Evolutionary conservation across 1,140 invertebrate genomes (phyloP).

Genomic region (Adoxophyes honmai): DNA sequence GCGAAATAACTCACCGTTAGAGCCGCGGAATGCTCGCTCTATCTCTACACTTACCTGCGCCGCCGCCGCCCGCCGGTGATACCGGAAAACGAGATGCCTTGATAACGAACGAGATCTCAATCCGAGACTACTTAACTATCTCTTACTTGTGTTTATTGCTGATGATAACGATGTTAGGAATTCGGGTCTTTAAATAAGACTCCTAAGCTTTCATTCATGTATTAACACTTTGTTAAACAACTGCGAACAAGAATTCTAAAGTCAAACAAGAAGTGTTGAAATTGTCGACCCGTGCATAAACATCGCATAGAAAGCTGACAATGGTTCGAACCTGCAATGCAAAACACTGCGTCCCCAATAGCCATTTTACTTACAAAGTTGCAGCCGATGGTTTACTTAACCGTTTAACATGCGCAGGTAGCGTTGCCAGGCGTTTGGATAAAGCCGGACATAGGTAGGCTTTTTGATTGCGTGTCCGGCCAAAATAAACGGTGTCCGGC

Average conservation of each 20-base stretch:
- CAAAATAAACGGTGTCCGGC: no score
- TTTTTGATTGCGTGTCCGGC: no score
- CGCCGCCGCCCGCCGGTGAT: constrained; percentile 15
- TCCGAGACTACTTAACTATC: constrained; percentile 20
- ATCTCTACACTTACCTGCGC: constrained; percentile 45
- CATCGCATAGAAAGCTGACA: constrained; percentile 8
- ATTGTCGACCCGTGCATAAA: background rate
- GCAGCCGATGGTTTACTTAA: constrained; percentile 10
- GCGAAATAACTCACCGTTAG: constrained; percentile 75
- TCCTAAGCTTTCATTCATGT: background rate
- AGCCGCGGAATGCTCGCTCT: constrained; percentile 63
- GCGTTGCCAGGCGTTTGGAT: no score
- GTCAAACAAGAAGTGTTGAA: constrained; percentile 6
- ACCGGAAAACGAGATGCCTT: constrained; percentile 26
- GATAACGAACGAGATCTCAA: constrained; percentile 31
- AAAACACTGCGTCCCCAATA: constrained; percentile 10
- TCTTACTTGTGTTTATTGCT: constrained; percentile 22
- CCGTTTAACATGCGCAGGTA: constrained; percentile 7
- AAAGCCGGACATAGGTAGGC: no score
- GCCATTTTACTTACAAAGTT: constrained; percentile 12
- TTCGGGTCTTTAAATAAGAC: constrained; percentile 13
- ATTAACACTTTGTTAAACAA: constrained; percentile 4
- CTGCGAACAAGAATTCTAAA: constrained; percentile 2
- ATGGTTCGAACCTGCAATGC: constrained; percentile 1
- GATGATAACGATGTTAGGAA: constrained; percentile 8